Base-by-base conservation (phyloP, 2,888 invertebrate species). In the Drosophila flavopinicola region DNA sequence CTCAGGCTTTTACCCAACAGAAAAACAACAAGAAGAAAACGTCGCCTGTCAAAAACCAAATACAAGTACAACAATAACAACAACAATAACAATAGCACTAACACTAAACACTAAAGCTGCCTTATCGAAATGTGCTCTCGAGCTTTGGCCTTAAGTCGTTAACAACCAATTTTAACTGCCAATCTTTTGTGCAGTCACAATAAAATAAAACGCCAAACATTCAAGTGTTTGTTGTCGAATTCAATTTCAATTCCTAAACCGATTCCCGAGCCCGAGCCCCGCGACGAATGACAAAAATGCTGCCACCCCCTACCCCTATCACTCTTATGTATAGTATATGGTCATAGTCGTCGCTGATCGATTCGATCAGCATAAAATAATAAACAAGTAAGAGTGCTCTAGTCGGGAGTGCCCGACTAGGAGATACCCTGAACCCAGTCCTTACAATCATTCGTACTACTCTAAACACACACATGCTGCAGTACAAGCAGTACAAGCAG, bases 301-400 rank as follows among this genome's bases (percentile, higher is more conserved):
- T 20, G 20, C 2, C 2, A 4, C 20, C 20, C 20, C 20, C 17
- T 11, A n/a, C 15, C 27, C n/a, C 3, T 27, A 6, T 35, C n/a
- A n/a, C n/a, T n/a, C n/a, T 5, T 35, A 35, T n/a, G 42, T 17
- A 5, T 42, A 10, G 35, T 20, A 37, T 37, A 17, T 10, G 6
- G 10, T 10, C 10, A 35, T 37, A 3, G 2, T 41, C 66, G 61
- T 66, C 65, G 66, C 73, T 84, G 80, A 80, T 82, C 85, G 82
- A 82, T 82, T 82, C 75, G 79, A 79, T 79, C 84, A 77, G 80
- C 84, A 79, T 83, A 69, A 79, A 73, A 68, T 38, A 61, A 24
- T 38, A 15, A 42, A 59, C 25, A 42, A n/a, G n/a, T n/a, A n/a
- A n/a, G n/a, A n/a, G n/a, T n/a, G n/a, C n/a, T n/a, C n/a, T n/a